Percentiles rank a stretch among this genome's conserved stretches.
Evolutionary conservation across 2,888 invertebrate species (phyloP).

Genomic region (Ormyrus rosae): DNA sequence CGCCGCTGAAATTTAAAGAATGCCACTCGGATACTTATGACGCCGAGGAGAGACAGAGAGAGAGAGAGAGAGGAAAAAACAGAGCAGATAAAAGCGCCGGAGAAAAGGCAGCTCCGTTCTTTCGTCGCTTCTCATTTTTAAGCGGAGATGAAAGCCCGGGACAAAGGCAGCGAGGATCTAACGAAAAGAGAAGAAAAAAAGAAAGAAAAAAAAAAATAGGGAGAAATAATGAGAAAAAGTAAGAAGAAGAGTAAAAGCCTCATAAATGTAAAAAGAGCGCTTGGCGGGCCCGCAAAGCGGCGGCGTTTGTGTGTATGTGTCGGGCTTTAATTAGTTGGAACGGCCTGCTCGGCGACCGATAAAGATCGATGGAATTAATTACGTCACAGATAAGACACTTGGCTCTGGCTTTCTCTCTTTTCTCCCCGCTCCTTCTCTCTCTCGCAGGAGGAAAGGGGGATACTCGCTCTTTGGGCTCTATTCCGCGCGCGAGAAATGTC

Average conservation of each 20-base stretch:
- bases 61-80: conserved; percentile 37
- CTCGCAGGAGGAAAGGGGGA: conserved; percentile 50
- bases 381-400: conserved; percentile 72
- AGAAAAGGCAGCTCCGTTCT: background rate
- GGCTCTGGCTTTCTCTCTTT: background rate
- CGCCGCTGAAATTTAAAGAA: conserved; percentile 65
- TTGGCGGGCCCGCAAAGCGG: conserved; percentile 49
- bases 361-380: conserved; percentile 74
- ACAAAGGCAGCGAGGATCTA: conserved; percentile 41
- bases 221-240: no score
- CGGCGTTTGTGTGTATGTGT: background rate
- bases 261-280: conserved; percentile 56
- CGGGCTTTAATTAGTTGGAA: conserved; percentile 74
- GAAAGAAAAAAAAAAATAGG: no score
- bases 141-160: no score
- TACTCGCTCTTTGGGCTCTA: background rate
- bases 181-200: conserved; percentile 37
- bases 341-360: conserved; percentile 67
- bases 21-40: conserved; percentile 57
- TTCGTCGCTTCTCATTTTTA: no score
- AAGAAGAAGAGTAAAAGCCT: conserved; percentile 23
- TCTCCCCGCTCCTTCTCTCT: conserved; percentile 4
- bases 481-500: conserved; percentile 31
- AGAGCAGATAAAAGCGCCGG: conserved; percentile 53
- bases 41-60: conserved; percentile 19